Base-by-base conservation (phyloP, 2,888 invertebrate species). In the Sericinus montela region DNA sequence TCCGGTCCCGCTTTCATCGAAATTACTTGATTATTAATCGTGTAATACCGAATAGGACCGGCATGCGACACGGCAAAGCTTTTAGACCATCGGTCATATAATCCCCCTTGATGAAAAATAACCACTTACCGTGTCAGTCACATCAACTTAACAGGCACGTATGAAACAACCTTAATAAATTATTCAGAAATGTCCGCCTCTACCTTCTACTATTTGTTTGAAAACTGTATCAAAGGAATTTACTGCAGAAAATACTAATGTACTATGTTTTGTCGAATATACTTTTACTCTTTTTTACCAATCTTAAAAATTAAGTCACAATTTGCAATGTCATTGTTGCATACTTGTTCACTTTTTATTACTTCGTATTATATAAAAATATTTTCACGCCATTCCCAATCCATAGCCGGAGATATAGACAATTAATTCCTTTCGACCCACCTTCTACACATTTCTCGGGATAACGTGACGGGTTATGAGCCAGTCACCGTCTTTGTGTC, bases 51-150 rank as follows among this genome's bases (percentile, higher is more conserved):
- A 36, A 36, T 23, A 35, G 13, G 49, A 44, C 32, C 44, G 44
- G 48, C 46, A 9, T n/a, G 29, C 35, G 72, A 87, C 87, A 86
- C 63, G 80, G 80, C 68, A 83, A 86, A 74, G 85, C 85, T 86
- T 80, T 87, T 75, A 84, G 32, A 32, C 71, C 75, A 82, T 86
- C 84, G 82, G 78, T 85, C 83, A 84, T 73, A 71, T 67, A 65
- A 71, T 72, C 76, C 81, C 71, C 78, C 75, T 63, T 74, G 76
- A 80, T 82, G 82, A 81, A 80, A 84, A 84, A 80, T 83, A 75
- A 72, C 82, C 84, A 85, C 85, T 86, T 86, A 80, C 72, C 76
- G 76, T 80, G 83, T 86, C 87, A 85, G 44, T 45, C 49, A 49
- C 48, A 35, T 45, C 44, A 40, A 19, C 19, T 15, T 44, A 35